phyloP scores from a whole-genome alignment of 2,797 vertebrate species.

The Malurus splendens region DNA sequence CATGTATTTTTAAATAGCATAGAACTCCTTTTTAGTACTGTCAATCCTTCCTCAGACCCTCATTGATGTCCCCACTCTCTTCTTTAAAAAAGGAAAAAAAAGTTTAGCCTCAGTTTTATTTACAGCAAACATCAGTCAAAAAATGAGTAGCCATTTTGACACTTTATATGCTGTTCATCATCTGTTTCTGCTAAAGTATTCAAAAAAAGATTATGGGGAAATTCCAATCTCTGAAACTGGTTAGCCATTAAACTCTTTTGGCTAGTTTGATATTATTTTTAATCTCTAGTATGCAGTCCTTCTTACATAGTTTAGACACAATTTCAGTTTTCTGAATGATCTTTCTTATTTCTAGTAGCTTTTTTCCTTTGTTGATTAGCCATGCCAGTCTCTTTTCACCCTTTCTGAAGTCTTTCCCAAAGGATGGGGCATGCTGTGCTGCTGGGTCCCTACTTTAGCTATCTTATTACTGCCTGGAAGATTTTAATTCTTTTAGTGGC shows the following conservation, averaged over 20 bases:
- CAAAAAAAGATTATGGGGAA: neutral
- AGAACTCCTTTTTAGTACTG: neutral
- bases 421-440: neutral
- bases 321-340: neutral
- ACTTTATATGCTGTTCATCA: neutral
- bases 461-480: neutral
- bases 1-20: neutral
- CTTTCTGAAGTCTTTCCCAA: neutral
- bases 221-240: neutral
- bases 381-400: neutral
- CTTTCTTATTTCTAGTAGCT: neutral
- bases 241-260: neutral
- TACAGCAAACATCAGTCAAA: neutral
- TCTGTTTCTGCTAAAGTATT: neutral
- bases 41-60: neutral
- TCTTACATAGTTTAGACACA: neutral
- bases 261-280: neutral
- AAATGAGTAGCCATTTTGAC: neutral
- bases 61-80: neutral
- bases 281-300: neutral
- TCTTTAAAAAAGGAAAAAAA: neutral
- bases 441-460: neutral
- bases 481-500: neutral
- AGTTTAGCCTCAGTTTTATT: neutral
- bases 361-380: neutral